Evolutionary conservation across 2,888 invertebrate species (phyloP).

Genomic region (Polylopha cassiicola): DNA sequence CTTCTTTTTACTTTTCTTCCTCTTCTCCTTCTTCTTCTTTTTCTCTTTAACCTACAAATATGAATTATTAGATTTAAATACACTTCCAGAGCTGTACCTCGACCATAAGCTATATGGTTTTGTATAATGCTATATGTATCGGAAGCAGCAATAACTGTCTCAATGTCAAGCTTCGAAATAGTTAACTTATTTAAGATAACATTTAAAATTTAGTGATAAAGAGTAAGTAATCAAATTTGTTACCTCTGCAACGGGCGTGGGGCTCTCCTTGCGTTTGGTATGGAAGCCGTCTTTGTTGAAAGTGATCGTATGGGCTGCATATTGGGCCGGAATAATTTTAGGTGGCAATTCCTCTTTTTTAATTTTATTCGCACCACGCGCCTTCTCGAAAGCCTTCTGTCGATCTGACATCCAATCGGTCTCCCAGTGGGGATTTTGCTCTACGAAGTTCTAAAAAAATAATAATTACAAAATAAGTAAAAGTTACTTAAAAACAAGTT

Average conservation of each 20-base stretch:
- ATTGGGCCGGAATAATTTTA: slow-evolving; percentile 43
- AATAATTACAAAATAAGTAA: background rate
- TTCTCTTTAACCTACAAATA: slow-evolving; percentile 76
- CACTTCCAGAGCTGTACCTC: too few species aligned
- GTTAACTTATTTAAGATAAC: too few species aligned
- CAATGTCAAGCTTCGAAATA: too few species aligned
- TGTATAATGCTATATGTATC: too few species aligned
- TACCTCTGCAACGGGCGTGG: slow-evolving; percentile 32
- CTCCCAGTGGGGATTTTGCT: slow-evolving; percentile 92
- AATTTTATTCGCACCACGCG: slow-evolving; percentile 38
- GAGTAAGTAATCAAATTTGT: too few species aligned
- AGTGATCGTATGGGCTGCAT: slow-evolving; percentile 67
- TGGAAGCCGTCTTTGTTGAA: slow-evolving; percentile 71
- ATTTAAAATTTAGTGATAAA: too few species aligned
- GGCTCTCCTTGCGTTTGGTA: slow-evolving; percentile 52
- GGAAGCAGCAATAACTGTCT: too few species aligned
- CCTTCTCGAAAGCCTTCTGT: slow-evolving; percentile 81
- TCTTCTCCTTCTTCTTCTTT: slow-evolving; percentile 74
- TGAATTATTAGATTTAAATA: too few species aligned
- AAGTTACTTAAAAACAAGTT: slow-evolving; percentile 1
- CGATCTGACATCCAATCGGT: slow-evolving; percentile 90
- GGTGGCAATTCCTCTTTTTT: slow-evolving; percentile 34
- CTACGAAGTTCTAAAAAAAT: slow-evolving; percentile 82
- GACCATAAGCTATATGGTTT: too few species aligned
- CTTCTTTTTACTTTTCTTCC: slow-evolving; percentile 57